Evolutionary conservation across 53 echinoderm and acorn worm species (phyloP).

Genomic region (Holothuria leucospilota): DNA sequence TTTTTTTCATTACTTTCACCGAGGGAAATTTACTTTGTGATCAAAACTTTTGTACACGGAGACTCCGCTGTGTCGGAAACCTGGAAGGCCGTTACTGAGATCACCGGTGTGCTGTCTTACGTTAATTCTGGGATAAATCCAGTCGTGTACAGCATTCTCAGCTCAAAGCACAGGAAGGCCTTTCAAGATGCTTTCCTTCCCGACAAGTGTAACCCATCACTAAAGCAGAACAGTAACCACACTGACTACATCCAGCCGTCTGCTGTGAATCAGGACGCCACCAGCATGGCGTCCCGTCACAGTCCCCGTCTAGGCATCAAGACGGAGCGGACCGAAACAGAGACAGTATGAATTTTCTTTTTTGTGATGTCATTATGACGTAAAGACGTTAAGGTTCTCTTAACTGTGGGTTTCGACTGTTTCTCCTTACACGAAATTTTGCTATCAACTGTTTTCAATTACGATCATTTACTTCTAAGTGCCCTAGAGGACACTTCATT

Average conservation of each 20-base stretch:
- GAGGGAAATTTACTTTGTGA: constrained; percentile 21
- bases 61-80: not conserved
- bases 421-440: too few relatives aligned
- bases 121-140: constrained; percentile 47
- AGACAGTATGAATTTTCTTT: not conserved
- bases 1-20: constrained; percentile 29
- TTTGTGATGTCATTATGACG: too few relatives aligned
- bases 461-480: too few relatives aligned
- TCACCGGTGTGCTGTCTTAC: constrained; percentile 3
- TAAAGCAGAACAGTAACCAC: not conserved
- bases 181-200: constrained; percentile 40
- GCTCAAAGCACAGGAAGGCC: constrained; percentile 40
- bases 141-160: constrained; percentile 40
- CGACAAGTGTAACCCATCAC: constrained; percentile 8
- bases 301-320: constrained; percentile 23
- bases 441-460: too few relatives aligned
- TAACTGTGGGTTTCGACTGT: too few relatives aligned
- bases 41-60: not conserved
- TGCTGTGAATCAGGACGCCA: not conserved
- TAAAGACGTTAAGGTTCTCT: too few relatives aligned
- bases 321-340: constrained; percentile 37
- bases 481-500: too few relatives aligned
- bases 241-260: constrained; percentile 17
- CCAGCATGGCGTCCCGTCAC: constrained; percentile 33
- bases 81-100: constrained; percentile 12